These are phyloP conservation scores for Torymus tubicola DNA, from an alignment of 2,888 invertebrate genomes.

Conservation along the genomic window DNA sequence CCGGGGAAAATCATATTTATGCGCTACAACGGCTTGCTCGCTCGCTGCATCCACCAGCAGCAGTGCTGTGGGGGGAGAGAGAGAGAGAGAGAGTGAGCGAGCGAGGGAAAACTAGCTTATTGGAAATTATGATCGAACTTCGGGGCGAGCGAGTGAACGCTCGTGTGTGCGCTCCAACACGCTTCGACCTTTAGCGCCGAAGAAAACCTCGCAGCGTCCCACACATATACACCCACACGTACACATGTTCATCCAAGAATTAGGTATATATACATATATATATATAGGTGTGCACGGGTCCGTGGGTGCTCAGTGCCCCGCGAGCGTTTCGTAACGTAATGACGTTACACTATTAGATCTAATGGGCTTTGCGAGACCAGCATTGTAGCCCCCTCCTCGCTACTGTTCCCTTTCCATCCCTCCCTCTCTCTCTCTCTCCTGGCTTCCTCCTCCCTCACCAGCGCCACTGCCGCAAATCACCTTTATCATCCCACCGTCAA, in stretches of 20 bases:
- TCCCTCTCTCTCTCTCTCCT: too few species aligned
- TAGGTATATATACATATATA: not conserved
- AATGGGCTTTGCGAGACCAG: constrained; percentile 56
- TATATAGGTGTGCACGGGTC: not conserved
- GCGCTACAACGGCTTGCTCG: not conserved
- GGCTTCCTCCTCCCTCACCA: too few species aligned
- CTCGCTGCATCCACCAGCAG: too few species aligned
- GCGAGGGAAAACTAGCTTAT: constrained; percentile 31
- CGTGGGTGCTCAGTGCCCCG: not conserved
- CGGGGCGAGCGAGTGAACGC: not conserved
- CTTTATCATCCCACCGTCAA: constrained; percentile 47
- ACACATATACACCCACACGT: too few species aligned
- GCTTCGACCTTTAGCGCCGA: too few species aligned
- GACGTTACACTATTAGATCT: constrained; percentile 63
- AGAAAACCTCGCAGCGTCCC: too few species aligned
- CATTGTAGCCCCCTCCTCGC: too few species aligned
- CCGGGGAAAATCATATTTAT: constrained; percentile 12
- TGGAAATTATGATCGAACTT: constrained; percentile 48
- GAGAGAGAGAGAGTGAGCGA: too few species aligned
- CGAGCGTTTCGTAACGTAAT: constrained; percentile 49
- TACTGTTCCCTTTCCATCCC: too few species aligned
- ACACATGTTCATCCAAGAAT: too few species aligned
- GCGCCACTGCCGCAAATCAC: constrained; percentile 45
- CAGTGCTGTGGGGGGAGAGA: too few species aligned
- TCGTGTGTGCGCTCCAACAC: too few species aligned